These are phyloP conservation scores for Protula sp. DNA, from an alignment of 2,888 invertebrate genomes.

Conservation along the genomic window DNA sequence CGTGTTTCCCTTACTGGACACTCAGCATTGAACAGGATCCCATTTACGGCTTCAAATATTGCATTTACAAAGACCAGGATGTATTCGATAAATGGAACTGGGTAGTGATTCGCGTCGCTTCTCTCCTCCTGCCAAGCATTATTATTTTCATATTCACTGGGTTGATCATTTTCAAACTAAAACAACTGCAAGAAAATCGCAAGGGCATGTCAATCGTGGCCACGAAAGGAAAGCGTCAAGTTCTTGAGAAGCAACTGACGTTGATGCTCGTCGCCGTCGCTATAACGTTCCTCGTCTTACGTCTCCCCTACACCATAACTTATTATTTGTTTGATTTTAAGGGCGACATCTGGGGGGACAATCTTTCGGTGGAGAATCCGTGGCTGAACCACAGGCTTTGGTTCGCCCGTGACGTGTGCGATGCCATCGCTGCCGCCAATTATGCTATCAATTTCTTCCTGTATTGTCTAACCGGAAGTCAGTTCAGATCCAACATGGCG, in stretches of 20 bases:
- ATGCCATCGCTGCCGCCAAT: slow-evolving; percentile 10
- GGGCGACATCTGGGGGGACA: background rate
- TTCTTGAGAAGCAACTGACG: slow-evolving; percentile 5
- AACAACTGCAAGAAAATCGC: background rate
- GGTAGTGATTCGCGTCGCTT: slow-evolving; percentile 1
- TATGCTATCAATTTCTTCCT: slow-evolving; percentile 12
- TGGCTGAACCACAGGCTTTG: background rate
- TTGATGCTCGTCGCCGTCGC: slow-evolving; percentile 11
- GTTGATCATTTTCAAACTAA: slow-evolving; percentile 5
- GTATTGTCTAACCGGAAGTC: slow-evolving; percentile 7
- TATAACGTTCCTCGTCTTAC: slow-evolving; percentile 12
- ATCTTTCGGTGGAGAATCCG: no score
- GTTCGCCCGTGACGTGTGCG: background rate
- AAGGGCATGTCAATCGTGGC: background rate
- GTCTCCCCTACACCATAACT: slow-evolving; percentile 11
- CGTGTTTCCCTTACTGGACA: slow-evolving; percentile 19
- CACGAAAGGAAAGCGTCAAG: background rate
- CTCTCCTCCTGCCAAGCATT: slow-evolving; percentile 13
- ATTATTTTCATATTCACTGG: slow-evolving; percentile 9
- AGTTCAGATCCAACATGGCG: slow-evolving; percentile 8
- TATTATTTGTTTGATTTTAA: slow-evolving; percentile 4
- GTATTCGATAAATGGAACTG: slow-evolving; percentile 7
- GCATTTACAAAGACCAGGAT: background rate
- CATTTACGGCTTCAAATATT: background rate
- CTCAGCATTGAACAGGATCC: background rate